These are phyloP conservation scores for Eustalomyia histrio DNA, from an alignment of 2,888 invertebrate genomes.

Conservation along the genomic window DNA sequence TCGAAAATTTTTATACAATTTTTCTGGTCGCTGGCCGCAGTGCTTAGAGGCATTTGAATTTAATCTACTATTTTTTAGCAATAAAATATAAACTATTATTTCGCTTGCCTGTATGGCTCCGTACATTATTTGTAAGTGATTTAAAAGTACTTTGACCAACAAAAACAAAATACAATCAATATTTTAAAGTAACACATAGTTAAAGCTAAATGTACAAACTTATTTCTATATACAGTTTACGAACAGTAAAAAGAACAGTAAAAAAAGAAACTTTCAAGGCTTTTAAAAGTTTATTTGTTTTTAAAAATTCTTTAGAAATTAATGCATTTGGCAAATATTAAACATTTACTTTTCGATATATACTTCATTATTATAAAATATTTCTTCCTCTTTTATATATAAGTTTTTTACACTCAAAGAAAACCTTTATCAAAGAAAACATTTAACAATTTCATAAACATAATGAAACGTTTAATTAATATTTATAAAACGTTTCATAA, in stretches of 20 bases:
- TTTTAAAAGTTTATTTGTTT: conserved; percentile 30
- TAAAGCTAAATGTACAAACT: too few species aligned
- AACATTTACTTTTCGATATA: conserved; percentile 39
- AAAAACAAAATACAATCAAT: not conserved
- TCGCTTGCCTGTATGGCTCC: too few species aligned
- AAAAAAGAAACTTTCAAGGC: not conserved
- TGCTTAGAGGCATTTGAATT: too few species aligned
- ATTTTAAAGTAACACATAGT: too few species aligned
- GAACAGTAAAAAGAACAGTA: too few species aligned
- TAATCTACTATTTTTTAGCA: too few species aligned
- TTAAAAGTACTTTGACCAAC: not conserved
- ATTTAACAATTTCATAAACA: too few species aligned
- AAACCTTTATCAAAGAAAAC: too few species aligned
- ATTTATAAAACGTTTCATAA: conserved; percentile 6
- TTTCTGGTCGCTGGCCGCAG: too few species aligned
- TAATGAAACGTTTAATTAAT: too few species aligned
- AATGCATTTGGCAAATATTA: conserved; percentile 52
- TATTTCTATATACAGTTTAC: not conserved
- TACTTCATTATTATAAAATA: not conserved
- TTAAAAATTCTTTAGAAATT: conserved; percentile 36
- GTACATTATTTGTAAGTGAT: not conserved
- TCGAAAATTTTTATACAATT: too few species aligned
- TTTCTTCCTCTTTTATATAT: not conserved
- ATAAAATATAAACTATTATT: too few species aligned
- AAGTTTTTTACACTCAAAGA: not conserved